These are phyloP conservation scores for Climacteris rufus DNA, from an alignment of 2,113 vertebrate species.

Conservation along the genomic window DNA sequence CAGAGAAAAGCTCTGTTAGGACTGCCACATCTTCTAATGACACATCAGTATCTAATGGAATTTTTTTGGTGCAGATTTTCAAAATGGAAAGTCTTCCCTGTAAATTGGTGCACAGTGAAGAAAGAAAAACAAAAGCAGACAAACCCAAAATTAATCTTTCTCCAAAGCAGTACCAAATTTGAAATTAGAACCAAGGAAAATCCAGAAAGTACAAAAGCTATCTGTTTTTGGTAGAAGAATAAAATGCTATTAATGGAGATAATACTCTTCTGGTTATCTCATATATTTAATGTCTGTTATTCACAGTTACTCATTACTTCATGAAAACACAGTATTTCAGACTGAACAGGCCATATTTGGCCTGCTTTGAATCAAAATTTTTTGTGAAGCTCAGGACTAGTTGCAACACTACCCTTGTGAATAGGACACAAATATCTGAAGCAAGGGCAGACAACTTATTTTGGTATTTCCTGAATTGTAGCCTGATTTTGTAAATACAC, in stretches of 20 bases:
- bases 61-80: slow-evolving; percentile 77
- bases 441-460: neutral
- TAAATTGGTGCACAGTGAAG: neutral
- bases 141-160: neutral
- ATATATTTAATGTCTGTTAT: neutral
- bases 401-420: neutral
- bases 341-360: neutral
- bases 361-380: neutral
- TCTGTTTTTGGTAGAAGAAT: neutral
- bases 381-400: neutral
- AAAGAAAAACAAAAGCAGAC: neutral
- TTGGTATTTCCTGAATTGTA: neutral
- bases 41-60: slow-evolving; percentile 80
- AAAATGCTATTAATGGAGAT: neutral
- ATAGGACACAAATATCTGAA: neutral
- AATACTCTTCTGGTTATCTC: neutral
- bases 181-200: neutral
- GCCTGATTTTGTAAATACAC: neutral
- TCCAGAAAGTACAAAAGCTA: neutral
- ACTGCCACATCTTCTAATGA: slow-evolving; percentile 77
- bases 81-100: slow-evolving; percentile 87
- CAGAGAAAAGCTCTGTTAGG: slow-evolving; percentile 83
- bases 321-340: neutral
- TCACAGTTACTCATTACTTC: neutral
- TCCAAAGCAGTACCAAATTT: neutral